Conservation (phyloP, 2,797 vertebrate genomes). For the Gallinago nigripennis region DNA sequence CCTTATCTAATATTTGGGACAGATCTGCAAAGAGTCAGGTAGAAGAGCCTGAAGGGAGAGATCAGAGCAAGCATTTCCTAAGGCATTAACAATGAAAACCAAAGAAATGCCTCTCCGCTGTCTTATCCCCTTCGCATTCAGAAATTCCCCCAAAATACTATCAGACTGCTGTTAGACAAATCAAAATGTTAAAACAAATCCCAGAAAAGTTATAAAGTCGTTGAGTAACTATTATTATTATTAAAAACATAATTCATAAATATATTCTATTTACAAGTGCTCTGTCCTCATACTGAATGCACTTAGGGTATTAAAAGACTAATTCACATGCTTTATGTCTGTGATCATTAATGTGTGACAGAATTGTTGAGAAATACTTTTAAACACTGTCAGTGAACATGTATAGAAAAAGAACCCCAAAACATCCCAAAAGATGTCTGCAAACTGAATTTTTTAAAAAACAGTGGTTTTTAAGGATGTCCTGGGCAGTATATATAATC, state of each 20-base stretch:
- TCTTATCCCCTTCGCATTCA: not conserved
- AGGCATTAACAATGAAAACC: not conserved
- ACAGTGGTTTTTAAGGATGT: not conserved
- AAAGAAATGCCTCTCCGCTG: not conserved
- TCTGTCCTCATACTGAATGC: not conserved
- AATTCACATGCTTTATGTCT: not conserved
- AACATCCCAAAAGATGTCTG: not conserved
- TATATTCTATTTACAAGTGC: constrained; percentile 6
- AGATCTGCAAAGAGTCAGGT: not conserved
- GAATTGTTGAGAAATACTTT: not conserved
- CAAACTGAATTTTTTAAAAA: not conserved
- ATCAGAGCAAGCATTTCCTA: not conserved
- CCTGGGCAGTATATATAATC: not conserved
- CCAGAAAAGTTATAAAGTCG: not conserved
- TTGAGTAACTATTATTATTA: not conserved
- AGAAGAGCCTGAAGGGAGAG: not conserved
- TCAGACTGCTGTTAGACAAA: not conserved
- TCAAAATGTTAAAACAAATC: not conserved
- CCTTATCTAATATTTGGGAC: not conserved
- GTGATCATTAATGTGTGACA: not conserved
- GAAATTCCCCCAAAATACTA: not conserved
- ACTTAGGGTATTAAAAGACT: not conserved
- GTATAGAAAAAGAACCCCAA: not conserved
- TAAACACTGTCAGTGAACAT: not conserved
- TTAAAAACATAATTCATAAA: not conserved